Percentiles rank a stretch among this genome's conserved stretches.
Conservation (phyloP, 2,888 invertebrate genomes). For the Meiosimyza platycephala region DNA sequence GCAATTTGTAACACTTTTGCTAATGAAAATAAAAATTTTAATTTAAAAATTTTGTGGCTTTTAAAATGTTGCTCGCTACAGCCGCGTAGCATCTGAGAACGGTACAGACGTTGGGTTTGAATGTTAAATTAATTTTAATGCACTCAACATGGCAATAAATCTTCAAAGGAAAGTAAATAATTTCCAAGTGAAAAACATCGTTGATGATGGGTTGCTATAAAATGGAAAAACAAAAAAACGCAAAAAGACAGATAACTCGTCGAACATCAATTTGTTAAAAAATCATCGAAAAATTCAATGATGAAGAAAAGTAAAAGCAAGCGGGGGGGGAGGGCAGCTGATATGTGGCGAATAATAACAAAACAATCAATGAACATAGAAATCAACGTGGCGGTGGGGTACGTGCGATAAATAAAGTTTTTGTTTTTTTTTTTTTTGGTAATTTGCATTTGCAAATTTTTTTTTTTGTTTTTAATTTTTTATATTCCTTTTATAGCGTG, state of each 20-base stretch:
- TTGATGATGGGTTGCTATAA: not conserved
- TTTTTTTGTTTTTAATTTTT: not conserved
- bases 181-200: conserved; percentile 1
- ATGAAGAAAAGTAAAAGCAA: too few species aligned
- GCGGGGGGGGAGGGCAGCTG: too few species aligned
- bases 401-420: conserved; percentile 10
- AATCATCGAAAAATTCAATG: too few species aligned
- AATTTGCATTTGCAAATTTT: conserved; percentile 25
- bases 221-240: too few species aligned
- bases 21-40: too few species aligned
- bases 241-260: too few species aligned
- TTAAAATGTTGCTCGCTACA: too few species aligned
- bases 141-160: conserved; percentile 23
- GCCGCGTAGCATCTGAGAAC: not conserved
- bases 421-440: conserved; percentile 3
- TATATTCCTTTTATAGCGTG: conserved; percentile 12
- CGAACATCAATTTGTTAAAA: too few species aligned
- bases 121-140: conserved; percentile 23
- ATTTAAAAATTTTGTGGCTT: too few species aligned
- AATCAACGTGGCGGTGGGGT: not conserved
- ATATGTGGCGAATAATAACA: not conserved
- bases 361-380: conserved; percentile 15
- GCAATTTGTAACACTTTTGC: too few species aligned
- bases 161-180: not conserved
- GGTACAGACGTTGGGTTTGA: not conserved